Evolutionary conservation across 2,888 invertebrate genomes (phyloP).

Genomic region (Papilio gigon): DNA sequence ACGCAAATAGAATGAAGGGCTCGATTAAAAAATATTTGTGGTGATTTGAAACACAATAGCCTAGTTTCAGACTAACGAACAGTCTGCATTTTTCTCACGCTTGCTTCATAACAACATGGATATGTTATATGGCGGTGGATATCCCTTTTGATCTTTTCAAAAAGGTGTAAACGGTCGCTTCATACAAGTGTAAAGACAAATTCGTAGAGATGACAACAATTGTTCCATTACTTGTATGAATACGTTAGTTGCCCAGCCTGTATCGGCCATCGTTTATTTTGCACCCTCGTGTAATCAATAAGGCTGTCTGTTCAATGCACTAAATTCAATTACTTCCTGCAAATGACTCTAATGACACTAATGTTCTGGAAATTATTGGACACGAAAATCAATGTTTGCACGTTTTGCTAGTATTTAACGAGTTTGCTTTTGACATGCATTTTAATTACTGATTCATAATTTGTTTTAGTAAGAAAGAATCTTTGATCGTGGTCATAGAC

Average conservation of each 20-base stretch:
- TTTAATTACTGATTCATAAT: not conserved
- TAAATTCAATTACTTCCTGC: not conserved
- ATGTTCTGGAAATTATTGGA: not conserved
- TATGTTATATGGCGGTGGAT: too few species aligned
- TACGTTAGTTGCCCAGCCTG: not conserved
- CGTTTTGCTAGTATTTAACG: not conserved
- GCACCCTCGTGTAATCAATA: not conserved
- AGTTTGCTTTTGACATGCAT: not conserved
- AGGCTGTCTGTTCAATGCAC: not conserved
- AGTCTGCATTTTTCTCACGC: not conserved
- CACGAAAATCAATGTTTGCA: not conserved
- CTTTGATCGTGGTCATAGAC: not conserved
- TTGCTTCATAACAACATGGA: too few species aligned
- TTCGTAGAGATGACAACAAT: too few species aligned
- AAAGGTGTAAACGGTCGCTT: too few species aligned
- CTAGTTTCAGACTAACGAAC: not conserved
- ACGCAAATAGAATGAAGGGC: not conserved
- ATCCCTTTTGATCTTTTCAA: too few species aligned
- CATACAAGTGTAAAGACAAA: too few species aligned
- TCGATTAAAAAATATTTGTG: not conserved
- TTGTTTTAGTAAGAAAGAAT: not conserved
- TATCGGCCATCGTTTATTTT: not conserved
- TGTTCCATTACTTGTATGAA: too few species aligned
- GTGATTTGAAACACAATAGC: not conserved
- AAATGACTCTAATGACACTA: constrained; percentile 19